Evolutionary conservation across 53 echinoderm and acorn worm genomes (phyloP), one percentile per base, ranked within the genome.

Genomic region (Henricia sp.): DNA sequence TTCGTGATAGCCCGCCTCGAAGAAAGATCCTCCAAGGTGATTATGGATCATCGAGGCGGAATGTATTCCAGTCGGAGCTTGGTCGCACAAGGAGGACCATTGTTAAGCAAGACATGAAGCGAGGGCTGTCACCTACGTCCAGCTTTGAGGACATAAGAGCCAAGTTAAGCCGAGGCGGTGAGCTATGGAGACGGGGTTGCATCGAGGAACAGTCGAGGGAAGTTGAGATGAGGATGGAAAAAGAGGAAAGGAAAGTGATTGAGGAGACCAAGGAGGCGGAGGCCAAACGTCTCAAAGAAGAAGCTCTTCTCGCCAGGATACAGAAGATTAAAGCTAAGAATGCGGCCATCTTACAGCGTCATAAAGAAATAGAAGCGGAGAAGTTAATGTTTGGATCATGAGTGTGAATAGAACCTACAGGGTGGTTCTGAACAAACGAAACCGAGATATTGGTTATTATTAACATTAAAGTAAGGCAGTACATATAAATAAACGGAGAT

Each of bases 341-440:
- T 88, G 94, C 90, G 14, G 94, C 97, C 78, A 97, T 97, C 58
- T 23, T 92, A 30, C 76, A 94, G 53, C 80, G 92, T 20, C 94
- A 97, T 75, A 85, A 75, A 50, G 89, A 92, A 60, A 97, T 97
- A 54, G 94, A 94, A 57, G 86, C 90, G 30, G 97, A 97, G 57
- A 97, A 97, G 84, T 73, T 94, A 72, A 87, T 92, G 77, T 97
- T 92, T 84, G 92, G 92, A 67, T 88, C 77, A 3, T 91, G 68
- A 88, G 35, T 30, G 11, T 32, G 32, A 32, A 52, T n/a, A n/a
- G n/a, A n/a, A n/a, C n/a, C n/a, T n/a, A n/a, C n/a, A n/a, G n/a
- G n/a, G n/a, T n/a, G n/a, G n/a, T n/a, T n/a, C n/a, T n/a, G n/a
- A n/a, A n/a, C n/a, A n/a, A n/a, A n/a, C n/a, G n/a, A n/a, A n/a